Evolutionary conservation across 2,888 invertebrate species (phyloP).

Genomic region (Acronicta aceris): DNA sequence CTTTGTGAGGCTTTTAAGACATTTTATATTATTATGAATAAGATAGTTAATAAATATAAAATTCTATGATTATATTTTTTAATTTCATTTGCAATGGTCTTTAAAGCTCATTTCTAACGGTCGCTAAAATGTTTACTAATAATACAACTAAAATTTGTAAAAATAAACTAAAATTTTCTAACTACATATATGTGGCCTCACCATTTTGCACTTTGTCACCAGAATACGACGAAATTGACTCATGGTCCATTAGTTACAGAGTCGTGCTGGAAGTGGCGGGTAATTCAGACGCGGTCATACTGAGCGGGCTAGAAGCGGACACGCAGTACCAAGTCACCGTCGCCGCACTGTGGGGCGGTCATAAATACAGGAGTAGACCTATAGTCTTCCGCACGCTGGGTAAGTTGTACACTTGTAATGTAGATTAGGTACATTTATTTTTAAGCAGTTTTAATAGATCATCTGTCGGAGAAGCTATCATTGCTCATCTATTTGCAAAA

Average conservation of each 20-base stretch:
- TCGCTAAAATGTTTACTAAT: too few species aligned
- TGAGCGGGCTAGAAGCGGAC: slow-evolving; percentile 94
- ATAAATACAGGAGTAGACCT: slow-evolving; percentile 95
- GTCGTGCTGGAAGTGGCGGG: slow-evolving; percentile 97
- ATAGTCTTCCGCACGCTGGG: slow-evolving; percentile 97
- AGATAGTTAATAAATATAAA: too few species aligned
- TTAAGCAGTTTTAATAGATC: too few species aligned
- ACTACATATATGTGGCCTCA: slow-evolving; percentile 64
- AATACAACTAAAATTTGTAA: too few species aligned
- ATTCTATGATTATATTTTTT: too few species aligned
- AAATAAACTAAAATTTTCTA: slow-evolving; percentile 39
- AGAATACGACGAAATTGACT: slow-evolving; percentile 89
- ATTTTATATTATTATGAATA: too few species aligned
- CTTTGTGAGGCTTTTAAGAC: too few species aligned
- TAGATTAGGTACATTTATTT: too few species aligned
- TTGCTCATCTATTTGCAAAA: too few species aligned
- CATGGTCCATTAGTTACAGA: slow-evolving; percentile 95
- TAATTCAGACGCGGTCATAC: slow-evolving; percentile 95
- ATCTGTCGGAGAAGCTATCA: too few species aligned
- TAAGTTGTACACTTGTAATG: slow-evolving; percentile 72
- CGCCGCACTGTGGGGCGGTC: slow-evolving; percentile 94
- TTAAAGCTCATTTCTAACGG: too few species aligned
- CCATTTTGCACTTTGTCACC: slow-evolving; percentile 68
- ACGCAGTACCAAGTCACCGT: slow-evolving; percentile 97
- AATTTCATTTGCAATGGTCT: too few species aligned